A percentile compares a stretch with the other conserved stretches of the same genome.
phyloP scores from a whole-genome alignment of 37 sponge, comb jelly and placozoan genomes.

The Agelas oroides region DNA sequence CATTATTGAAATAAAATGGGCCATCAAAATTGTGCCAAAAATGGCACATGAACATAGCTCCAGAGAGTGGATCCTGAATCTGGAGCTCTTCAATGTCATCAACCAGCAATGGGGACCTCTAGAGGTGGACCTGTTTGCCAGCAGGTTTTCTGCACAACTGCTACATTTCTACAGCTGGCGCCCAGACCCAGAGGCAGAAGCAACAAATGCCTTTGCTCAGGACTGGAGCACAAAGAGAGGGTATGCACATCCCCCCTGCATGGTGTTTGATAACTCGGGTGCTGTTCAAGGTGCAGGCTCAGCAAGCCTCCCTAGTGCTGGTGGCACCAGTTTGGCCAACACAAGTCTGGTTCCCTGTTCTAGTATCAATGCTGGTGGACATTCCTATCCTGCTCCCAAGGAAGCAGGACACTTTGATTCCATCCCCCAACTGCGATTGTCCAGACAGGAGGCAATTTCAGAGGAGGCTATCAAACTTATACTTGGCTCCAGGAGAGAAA shows the following conservation, averaged over 20 bases:
- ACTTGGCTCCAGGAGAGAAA: constrained; percentile 9
- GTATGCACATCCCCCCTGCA: constrained; percentile 44
- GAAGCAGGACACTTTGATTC: neutral
- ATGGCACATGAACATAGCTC: too few species aligned
- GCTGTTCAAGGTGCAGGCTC: constrained; percentile 1
- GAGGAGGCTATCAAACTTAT: constrained; percentile 19
- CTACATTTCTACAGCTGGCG: constrained; percentile 43
- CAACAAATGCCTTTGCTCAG: constrained; percentile 28
- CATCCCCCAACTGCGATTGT: constrained; percentile 23
- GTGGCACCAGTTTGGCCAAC: constrained; percentile 23
- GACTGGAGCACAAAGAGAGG: constrained; percentile 14
- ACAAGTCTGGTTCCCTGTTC: constrained; percentile 34
- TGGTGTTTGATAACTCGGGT: constrained; percentile 40
- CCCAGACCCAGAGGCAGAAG: constrained; percentile 50
- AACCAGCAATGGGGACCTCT: constrained; percentile 12
- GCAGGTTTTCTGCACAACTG: constrained; percentile 42
- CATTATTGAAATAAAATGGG: too few species aligned
- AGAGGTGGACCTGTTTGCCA: constrained; percentile 61
- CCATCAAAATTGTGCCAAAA: too few species aligned
- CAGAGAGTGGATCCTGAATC: too few species aligned
- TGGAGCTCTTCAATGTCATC: constrained; percentile 23
- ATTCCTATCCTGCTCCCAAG: constrained; percentile 12
- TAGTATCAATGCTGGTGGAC: constrained; percentile 15
- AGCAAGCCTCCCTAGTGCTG: constrained; percentile 14
- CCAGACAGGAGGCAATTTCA: constrained; percentile 16